Percentiles rank a stretch among this genome's conserved stretches.
phyloP scores from a whole-genome alignment of 2,113 vertebrate genomes.

The Urocitellus parryii region DNA sequence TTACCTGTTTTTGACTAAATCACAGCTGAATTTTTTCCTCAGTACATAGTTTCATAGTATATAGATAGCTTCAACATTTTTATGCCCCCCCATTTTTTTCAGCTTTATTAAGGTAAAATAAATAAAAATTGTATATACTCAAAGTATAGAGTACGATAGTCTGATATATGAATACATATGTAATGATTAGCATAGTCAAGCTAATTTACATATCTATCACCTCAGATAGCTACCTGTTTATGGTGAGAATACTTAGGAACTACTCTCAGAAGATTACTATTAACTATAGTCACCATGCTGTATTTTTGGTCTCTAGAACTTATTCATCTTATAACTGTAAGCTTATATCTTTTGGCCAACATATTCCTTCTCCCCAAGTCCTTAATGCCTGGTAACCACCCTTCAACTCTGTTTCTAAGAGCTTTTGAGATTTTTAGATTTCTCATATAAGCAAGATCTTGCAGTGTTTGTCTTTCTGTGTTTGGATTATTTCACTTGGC shows the following conservation, averaged over 20 bases:
- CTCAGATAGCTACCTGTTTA: background rate
- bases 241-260: background rate
- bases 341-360: background rate
- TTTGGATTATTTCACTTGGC: background rate
- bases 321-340: background rate
- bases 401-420: background rate
- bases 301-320: background rate
- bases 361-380: background rate
- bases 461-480: background rate
- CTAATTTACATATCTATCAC: background rate
- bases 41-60: background rate
- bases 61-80: background rate
- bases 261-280: background rate
- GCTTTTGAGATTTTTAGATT: background rate
- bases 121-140: background rate
- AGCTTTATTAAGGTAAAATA: background rate
- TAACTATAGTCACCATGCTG: background rate
- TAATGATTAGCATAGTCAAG: background rate
- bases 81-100: background rate
- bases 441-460: background rate
- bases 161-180: background rate
- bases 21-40: background rate
- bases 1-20: slow-evolving; percentile 15
- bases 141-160: background rate
- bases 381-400: background rate